Base-by-base conservation (phyloP, 2,113 vertebrate genomes). In the Alligator sinensis region DNA sequence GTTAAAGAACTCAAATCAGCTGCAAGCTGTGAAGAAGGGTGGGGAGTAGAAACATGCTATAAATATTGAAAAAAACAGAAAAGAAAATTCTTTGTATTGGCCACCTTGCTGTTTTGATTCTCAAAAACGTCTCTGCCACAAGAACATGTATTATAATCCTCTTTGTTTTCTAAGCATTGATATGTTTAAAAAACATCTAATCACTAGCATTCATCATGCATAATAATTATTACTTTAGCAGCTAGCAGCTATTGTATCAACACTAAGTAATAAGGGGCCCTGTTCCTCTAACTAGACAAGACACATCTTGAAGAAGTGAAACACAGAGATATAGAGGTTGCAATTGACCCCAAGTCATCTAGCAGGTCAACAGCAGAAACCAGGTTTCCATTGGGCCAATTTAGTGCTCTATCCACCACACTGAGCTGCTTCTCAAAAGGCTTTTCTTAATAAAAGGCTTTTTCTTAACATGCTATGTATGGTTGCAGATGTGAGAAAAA, bases 61-160 rank as follows among this genome's bases (percentile, higher is more conserved):
- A 80, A 85, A 30, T 30, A 76, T 19, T 54, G 77, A 28, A 94
- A 94, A 47, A 47, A 88, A 57, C 58, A 89, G 55, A 47, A 88
- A 81, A n/a, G 55, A 89, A 92, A 94, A 84, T 55, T 4, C 25
- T 77, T 24, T 79, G 11, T 24, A n/a, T 38, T 38, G 0, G 2
- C 30, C 47, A 76, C 62, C 61, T 81, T 64, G 11, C 1, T 7
- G 6, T 61, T 64, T 93, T 75, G 47, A 59, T 84, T 89, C 16
- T 28, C 66, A 13, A 87, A 74, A 83, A 30, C 62, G 59, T 57
- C 87, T 82, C 16, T 6, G 1, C 62, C 90, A 86, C 1, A 82
- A 57, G n/a, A 89, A 27, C 82, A 66, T 34, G 5, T 38, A 68
- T 27, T 82, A 88, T 21, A 75, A 74, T 74, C 47, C 38, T 21